These are phyloP conservation scores for Perccottus glenii DNA, from an alignment of 2,113 vertebrate genomes.

Conservation along the genomic window DNA sequence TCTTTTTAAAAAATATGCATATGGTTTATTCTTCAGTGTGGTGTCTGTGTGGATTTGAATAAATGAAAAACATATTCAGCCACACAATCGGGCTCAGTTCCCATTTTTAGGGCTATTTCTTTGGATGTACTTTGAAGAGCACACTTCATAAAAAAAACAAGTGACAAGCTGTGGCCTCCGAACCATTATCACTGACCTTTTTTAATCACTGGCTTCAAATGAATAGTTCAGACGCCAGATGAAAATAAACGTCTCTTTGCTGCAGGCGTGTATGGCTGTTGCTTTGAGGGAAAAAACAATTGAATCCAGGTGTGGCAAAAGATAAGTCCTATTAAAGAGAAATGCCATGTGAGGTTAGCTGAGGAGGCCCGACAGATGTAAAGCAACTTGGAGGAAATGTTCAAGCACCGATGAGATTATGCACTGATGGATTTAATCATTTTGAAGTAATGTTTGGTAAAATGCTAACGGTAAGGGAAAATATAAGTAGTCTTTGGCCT, in stretches of 20 bases:
- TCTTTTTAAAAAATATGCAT: neutral
- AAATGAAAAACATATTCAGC: slow-evolving; percentile 10
- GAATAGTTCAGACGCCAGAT: slow-evolving; percentile 38
- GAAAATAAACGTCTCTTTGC: slow-evolving; percentile 35
- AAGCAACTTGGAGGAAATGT: slow-evolving; percentile 62
- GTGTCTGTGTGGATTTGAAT: neutral
- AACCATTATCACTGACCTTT: slow-evolving; percentile 38
- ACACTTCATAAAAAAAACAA: slow-evolving; percentile 19
- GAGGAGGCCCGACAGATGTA: slow-evolving; percentile 57
- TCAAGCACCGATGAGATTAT: slow-evolving; percentile 54
- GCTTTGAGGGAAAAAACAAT: slow-evolving; percentile 44
- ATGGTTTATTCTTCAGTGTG: neutral
- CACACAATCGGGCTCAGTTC: neutral
- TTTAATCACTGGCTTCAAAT: slow-evolving; percentile 30
- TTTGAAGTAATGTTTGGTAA: slow-evolving; percentile 40
- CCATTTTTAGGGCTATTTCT: neutral
- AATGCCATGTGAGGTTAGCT: slow-evolving; percentile 47
- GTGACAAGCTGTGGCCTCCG: slow-evolving; percentile 18
- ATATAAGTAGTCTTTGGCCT: slow-evolving; percentile 56
- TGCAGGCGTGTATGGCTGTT: slow-evolving; percentile 32
- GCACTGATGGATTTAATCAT: slow-evolving; percentile 60
- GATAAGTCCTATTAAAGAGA: slow-evolving; percentile 46
- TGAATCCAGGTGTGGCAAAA: slow-evolving; percentile 55
- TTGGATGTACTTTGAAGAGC: slow-evolving; percentile 12
- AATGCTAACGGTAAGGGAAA: slow-evolving; percentile 42